These are phyloP conservation scores for Labeo rohita DNA, from an alignment of 2,113 vertebrate species.

Conservation along the genomic window DNA sequence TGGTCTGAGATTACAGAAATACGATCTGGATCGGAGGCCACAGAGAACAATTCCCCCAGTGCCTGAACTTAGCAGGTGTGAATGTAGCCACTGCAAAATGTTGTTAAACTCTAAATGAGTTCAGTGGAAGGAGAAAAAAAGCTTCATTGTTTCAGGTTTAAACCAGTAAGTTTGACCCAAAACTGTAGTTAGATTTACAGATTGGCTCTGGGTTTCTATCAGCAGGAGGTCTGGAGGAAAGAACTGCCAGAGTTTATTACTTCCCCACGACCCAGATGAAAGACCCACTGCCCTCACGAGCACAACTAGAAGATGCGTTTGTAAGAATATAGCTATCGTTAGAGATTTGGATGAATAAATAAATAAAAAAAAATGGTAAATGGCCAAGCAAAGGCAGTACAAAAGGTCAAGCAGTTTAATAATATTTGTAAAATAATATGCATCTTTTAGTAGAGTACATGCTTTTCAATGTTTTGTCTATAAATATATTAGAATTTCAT, in stretches of 20 bases:
- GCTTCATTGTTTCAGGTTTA: constrained; percentile 21
- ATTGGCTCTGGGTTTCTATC: constrained; percentile 1
- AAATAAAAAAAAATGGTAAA: no score
- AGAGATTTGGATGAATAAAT: no score
- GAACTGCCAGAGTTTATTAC: constrained; percentile 24
- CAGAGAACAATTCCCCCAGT: constrained; percentile 3
- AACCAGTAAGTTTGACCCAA: constrained; percentile 4
- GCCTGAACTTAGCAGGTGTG: constrained; percentile 29
- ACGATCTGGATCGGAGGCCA: neutral
- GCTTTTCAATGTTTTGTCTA: neutral
- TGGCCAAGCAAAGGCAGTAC: no score
- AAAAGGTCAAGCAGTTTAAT: no score
- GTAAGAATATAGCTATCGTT: neutral
- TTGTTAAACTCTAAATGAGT: neutral
- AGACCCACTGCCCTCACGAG: neutral
- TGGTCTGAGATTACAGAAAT: constrained; percentile 16
- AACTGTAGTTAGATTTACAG: constrained; percentile 28
- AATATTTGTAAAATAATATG: no score
- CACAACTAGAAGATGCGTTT: neutral
- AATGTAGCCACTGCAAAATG: constrained; percentile 29
- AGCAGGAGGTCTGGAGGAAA: constrained; percentile 37
- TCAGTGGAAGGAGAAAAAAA: neutral
- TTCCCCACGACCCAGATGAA: constrained; percentile 26
- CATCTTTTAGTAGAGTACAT: no score
- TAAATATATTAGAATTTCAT: neutral